These are phyloP conservation scores for Carterocephalus palaemon DNA, from an alignment of 2,888 invertebrate genomes.

Conservation along the genomic window DNA sequence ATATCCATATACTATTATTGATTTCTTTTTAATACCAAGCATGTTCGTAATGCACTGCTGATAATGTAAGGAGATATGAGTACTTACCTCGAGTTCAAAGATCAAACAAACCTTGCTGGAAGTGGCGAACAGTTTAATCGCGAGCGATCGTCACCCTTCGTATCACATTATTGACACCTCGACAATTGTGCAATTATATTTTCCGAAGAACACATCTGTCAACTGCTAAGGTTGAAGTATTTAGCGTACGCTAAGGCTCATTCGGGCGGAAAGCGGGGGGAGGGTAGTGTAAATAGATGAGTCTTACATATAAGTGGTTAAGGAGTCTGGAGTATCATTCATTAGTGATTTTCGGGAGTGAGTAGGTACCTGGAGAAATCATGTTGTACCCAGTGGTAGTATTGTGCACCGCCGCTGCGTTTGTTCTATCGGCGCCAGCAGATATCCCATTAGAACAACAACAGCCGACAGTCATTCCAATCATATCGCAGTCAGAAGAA, in stretches of 20 bases:
- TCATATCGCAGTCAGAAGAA: constrained; percentile 72
- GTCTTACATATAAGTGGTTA: constrained; percentile 71
- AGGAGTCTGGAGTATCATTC: constrained; percentile 69
- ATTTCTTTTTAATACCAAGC: no score
- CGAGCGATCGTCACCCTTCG: constrained; percentile 53
- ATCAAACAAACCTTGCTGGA: constrained; percentile 38
- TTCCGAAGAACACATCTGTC: constrained; percentile 69
- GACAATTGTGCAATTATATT: constrained; percentile 74
- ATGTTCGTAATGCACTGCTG: constrained; percentile 9
- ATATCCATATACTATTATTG: no score
- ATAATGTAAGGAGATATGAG: neutral
- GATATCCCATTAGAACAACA: constrained; percentile 54
- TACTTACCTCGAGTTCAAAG: neutral
- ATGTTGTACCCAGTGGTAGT: constrained; percentile 52
- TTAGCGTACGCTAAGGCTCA: constrained; percentile 68
- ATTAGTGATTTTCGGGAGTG: constrained; percentile 58
- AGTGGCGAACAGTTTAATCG: constrained; percentile 49
- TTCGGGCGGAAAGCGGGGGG: constrained; percentile 69
- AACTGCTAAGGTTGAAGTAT: constrained; percentile 76
- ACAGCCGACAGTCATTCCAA: constrained; percentile 68
- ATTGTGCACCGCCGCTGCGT: constrained; percentile 43
- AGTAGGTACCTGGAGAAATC: constrained; percentile 39
- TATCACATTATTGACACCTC: constrained; percentile 70
- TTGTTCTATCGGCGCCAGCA: constrained; percentile 47
- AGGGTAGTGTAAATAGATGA: constrained; percentile 75